Evolutionary conservation across 2,113 vertebrate genomes (phyloP).

Genomic region (Festucalex cinctus): DNA sequence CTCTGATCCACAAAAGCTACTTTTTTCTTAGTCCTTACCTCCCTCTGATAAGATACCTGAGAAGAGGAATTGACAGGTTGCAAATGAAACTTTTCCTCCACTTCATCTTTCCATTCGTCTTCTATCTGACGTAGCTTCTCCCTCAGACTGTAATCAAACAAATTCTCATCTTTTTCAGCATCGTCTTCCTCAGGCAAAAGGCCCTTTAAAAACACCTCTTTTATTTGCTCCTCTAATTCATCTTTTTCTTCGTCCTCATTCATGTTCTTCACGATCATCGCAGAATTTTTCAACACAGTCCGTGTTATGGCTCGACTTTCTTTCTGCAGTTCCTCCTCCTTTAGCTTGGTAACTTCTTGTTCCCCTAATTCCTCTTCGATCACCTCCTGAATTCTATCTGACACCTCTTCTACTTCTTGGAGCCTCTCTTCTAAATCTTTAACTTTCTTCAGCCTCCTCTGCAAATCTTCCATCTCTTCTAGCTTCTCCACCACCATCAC

Average conservation of each 20-base stretch:
- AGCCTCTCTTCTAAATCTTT: slow-evolving; percentile 58
- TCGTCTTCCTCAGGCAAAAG: slow-evolving; percentile 20
- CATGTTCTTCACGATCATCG: slow-evolving; percentile 47
- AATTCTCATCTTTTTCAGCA: not conserved
- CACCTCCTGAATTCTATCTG: slow-evolving; percentile 43
- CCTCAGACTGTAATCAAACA: slow-evolving; percentile 35
- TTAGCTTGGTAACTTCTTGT: slow-evolving; percentile 47
- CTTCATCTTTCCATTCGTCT: slow-evolving; percentile 33
- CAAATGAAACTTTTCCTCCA: slow-evolving; percentile 18
- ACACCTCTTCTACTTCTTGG: slow-evolving; percentile 45
- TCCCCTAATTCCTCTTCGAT: slow-evolving; percentile 53
- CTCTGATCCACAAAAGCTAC: slow-evolving; percentile 34
- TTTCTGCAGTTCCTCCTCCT: slow-evolving; percentile 19
- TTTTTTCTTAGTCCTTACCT: slow-evolving; percentile 24
- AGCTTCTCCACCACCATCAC: slow-evolving; percentile 35
- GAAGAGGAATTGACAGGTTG: not conserved
- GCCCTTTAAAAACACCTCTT: slow-evolving; percentile 57
- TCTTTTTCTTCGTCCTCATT: slow-evolving; percentile 49
- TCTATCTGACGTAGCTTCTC: slow-evolving; percentile 41
- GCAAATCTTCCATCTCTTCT: slow-evolving; percentile 38
- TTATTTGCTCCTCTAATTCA: slow-evolving; percentile 61
- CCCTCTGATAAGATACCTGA: slow-evolving; percentile 16
- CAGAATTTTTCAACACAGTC: slow-evolving; percentile 23
- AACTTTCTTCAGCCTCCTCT: slow-evolving; percentile 52
- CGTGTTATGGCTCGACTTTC: slow-evolving; percentile 9